These are phyloP conservation scores for Parnassius mnemosyne DNA, from an alignment of 2,888 invertebrate species.

Conservation along the genomic window DNA sequence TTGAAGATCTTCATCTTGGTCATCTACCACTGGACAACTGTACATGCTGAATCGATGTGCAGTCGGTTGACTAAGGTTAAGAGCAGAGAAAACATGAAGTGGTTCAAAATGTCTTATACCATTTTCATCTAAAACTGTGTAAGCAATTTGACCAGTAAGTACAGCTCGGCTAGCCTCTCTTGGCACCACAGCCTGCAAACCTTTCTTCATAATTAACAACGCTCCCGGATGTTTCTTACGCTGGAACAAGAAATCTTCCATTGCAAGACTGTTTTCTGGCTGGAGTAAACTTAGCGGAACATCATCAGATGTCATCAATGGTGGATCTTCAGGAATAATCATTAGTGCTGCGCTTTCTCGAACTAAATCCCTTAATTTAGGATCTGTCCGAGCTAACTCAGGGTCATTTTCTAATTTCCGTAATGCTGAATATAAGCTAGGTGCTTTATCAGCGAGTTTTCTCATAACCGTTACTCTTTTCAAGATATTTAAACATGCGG, in stretches of 20 bases:
- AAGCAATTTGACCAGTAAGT: constrained; percentile 86
- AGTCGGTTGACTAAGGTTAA: constrained; percentile 83
- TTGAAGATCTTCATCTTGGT: constrained; percentile 70
- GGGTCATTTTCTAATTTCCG: constrained; percentile 83
- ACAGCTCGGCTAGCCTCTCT: constrained; percentile 87
- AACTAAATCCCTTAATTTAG: constrained; percentile 84
- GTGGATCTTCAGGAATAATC: constrained; percentile 83
- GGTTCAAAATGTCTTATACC: constrained; percentile 89
- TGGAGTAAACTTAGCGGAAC: constrained; percentile 85
- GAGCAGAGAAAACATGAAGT: constrained; percentile 85
- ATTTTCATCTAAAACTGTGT: constrained; percentile 87
- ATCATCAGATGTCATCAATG: constrained; percentile 83
- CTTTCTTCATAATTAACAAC: constrained; percentile 86
- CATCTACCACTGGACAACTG: constrained; percentile 81
- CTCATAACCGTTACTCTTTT: constrained; percentile 85
- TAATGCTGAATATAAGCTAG: constrained; percentile 82
- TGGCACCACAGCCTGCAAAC: constrained; percentile 87
- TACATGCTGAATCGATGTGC: constrained; percentile 85
- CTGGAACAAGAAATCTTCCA: constrained; percentile 86
- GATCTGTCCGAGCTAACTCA: constrained; percentile 84
- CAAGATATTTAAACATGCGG: constrained; percentile 83
- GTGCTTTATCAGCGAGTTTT: constrained; percentile 84
- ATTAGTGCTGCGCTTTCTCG: constrained; percentile 87
- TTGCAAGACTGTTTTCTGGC: constrained; percentile 86
- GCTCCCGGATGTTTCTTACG: constrained; percentile 81